Percentiles rank a stretch among this genome's conserved stretches.
phyloP scores from a whole-genome alignment of 30 jellyfish, hydroid and myxozoan genomes.

The Euphysa ruthae region DNA sequence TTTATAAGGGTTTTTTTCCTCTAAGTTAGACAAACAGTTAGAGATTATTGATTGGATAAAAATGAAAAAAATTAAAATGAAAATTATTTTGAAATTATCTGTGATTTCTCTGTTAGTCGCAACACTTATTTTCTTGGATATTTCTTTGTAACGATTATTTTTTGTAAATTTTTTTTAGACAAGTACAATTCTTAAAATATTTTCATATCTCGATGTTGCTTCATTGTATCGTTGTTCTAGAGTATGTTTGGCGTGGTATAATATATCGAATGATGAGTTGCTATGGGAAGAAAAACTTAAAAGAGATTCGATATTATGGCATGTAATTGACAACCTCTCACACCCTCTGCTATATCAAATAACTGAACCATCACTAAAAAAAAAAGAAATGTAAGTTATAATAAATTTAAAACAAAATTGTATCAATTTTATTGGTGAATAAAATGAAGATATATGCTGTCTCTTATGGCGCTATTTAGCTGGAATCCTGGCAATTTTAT shows the following conservation, averaged over 20 bases:
- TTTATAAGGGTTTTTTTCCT: too few species aligned
- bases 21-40: too few species aligned
- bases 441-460: not conserved
- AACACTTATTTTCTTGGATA: too few species aligned
- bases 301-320: slow-evolving; percentile 48
- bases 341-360: slow-evolving; percentile 66
- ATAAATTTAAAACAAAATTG: not conserved
- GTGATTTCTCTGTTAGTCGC: too few species aligned
- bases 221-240: slow-evolving; percentile 57
- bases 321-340: slow-evolving; percentile 68
- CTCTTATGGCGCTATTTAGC: too few species aligned
- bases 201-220: slow-evolving; percentile 62
- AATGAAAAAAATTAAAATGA: too few species aligned
- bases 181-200: slow-evolving; percentile 36
- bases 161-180: too few species aligned
- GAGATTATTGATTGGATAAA: too few species aligned
- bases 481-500: too few species aligned
- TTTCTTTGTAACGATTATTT: too few species aligned
- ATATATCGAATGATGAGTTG: slow-evolving; percentile 47
- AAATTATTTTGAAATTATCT: too few species aligned
- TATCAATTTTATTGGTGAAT: not conserved
- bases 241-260: slow-evolving; percentile 52
- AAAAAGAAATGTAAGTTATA: slow-evolving; percentile 80
- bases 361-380: slow-evolving; percentile 50
- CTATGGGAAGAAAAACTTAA: slow-evolving; percentile 65